Base-by-base conservation (phyloP, 2,888 invertebrate species). In the Neelides folsomi region DNA sequence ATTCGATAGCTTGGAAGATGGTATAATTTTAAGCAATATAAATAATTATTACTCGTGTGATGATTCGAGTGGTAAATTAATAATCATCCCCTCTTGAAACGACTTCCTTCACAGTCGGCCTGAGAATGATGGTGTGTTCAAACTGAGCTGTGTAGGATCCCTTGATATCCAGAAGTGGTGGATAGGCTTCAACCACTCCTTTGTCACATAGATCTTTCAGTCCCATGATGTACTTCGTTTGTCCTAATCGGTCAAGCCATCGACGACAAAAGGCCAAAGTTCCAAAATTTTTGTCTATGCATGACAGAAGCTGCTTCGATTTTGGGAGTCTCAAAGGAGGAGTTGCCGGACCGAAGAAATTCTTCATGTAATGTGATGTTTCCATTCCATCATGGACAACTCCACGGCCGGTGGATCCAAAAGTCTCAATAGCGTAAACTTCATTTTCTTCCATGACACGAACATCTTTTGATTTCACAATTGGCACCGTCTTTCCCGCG, bases 301-400 rank as follows among this genome's bases (percentile, higher is more conserved):
- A 76, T 68, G 85, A 87, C 65, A 98, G 74, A 41, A 98, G 75
- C 52, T 86, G 82, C 71, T 94, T 97, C 15, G 95, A 94, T 53
- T 92, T 89, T 67, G 87, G 84, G 68, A 97, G 74, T 69, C 92
- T 82, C 70, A 57, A 72, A 71, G 53, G 64, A 71, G 57, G 65
- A 52, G 95, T 88, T 70, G 85, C 93, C 40, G 76, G 76, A 64
- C 83, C 83, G 67, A 98, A 95, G 70, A 85, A 97, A 72, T 94
- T 93, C 73, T 97, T 97, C 97, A 98, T 98, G 71, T 99, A 99
- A 74, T 98, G 98, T 13, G 95, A 97, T 66, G 90, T 89, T 68
- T 99, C 98, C 87, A 95, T 92, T 68, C 98, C 98, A 69, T 99
- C 97, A 69, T 97, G 95, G 1, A 99, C 97, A 55, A 84, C 74